A percentile compares a stretch with the other conserved stretches of the same genome.
Conservation (phyloP, 2,797 vertebrate genomes). For the Malacoraja senta region DNA sequence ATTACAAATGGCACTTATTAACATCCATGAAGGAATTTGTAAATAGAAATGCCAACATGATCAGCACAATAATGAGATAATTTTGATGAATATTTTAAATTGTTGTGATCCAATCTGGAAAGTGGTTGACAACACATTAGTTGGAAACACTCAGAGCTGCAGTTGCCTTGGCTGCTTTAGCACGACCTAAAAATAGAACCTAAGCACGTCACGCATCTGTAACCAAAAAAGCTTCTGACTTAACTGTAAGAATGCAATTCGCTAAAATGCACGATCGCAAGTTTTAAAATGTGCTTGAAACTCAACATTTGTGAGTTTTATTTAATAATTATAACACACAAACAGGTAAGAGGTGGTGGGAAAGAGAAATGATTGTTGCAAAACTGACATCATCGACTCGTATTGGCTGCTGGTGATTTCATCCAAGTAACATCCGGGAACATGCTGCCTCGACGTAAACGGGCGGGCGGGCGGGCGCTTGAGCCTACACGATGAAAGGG, state of each 20-base stretch:
- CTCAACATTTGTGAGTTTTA: not conserved
- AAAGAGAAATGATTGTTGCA: not conserved
- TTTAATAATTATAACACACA: too few species aligned
- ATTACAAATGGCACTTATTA: too few species aligned
- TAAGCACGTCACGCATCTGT: not conserved
- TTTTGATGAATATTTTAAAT: not conserved
- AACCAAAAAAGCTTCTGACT: not conserved
- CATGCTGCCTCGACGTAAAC: not conserved
- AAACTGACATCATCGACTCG: not conserved
- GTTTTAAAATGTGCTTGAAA: not conserved
- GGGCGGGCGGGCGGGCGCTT: not conserved
- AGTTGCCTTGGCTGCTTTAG: not conserved
- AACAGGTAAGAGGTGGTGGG: not conserved
- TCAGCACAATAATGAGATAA: not conserved
- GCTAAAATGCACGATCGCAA: not conserved
- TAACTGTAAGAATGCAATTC: not conserved
- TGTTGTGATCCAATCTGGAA: not conserved
- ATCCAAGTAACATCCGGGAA: not conserved
- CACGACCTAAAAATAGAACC: slow-evolving; percentile 19
- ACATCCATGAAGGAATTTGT: not conserved
- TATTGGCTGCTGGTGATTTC: slow-evolving; percentile 35
- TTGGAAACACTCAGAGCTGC: not conserved
- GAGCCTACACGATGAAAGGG: not conserved
- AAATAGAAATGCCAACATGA: not conserved
- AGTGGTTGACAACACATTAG: not conserved